Conservation (phyloP, 2,888 invertebrate species). For the Pyrgus malvae region DNA sequence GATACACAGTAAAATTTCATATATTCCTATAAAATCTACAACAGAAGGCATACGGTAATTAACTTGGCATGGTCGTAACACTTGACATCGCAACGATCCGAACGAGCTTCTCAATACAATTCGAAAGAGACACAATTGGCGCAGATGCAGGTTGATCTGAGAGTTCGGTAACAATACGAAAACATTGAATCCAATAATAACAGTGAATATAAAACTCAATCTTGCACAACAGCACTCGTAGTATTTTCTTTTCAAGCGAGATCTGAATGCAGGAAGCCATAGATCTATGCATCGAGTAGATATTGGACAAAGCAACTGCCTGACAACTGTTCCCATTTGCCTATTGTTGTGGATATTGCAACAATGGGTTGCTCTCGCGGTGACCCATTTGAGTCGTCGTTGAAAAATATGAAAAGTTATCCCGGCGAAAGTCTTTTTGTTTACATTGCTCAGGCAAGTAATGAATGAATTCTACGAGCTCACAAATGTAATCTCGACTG, state of each 20-base stretch:
- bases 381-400: slow-evolving; percentile 51
- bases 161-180: slow-evolving; percentile 17
- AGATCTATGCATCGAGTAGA: slow-evolving; percentile 63
- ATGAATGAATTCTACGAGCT: slow-evolving; percentile 29
- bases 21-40: too few species aligned
- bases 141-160: slow-evolving; percentile 10
- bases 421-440: slow-evolving; percentile 41
- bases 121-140: slow-evolving; percentile 10
- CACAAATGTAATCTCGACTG: slow-evolving; percentile 22
- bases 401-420: slow-evolving; percentile 52
- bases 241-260: slow-evolving; percentile 53
- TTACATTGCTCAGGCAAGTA: slow-evolving; percentile 33
- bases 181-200: slow-evolving; percentile 27
- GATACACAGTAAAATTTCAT: too few species aligned
- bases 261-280: slow-evolving; percentile 56
- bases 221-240: slow-evolving; percentile 37
- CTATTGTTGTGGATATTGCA: slow-evolving; percentile 55
- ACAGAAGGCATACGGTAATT: neutral
- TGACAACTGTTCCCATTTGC: slow-evolving; percentile 63
- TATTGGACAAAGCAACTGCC: slow-evolving; percentile 60
- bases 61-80: slow-evolving; percentile 6
- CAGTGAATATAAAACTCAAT: slow-evolving; percentile 31
- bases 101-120: slow-evolving; percentile 18
- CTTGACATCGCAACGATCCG: slow-evolving; percentile 19
- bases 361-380: slow-evolving; percentile 45